Base-by-base conservation (phyloP, 64 coral and sea anemone genomes). In the Acropora yongei region DNA sequence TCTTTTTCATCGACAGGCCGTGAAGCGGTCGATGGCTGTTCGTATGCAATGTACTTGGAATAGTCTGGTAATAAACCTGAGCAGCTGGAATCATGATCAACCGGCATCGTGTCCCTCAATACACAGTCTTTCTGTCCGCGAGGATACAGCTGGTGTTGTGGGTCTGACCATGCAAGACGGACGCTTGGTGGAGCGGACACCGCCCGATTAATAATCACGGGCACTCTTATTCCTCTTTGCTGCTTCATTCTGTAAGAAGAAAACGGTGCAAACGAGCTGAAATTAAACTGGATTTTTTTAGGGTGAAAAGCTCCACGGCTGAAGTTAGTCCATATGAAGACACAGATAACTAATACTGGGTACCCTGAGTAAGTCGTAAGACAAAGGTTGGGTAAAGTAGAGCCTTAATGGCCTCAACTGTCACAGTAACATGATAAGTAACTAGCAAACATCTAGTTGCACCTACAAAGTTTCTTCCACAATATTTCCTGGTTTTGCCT, bases 161-260 rank as follows among this genome's bases (percentile, higher is more conserved):
- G 65, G 63, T 9, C 49, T 68, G 44, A 72, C 63, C 82, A 49
- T 72, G 82, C 18, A 19, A 71, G 45, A 85, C 6, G 2, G 65
- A 85, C 16, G 49, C 43, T 71, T 17, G 63, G 63, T 10, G 82
- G 82, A 69, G 82, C 65, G 46, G 82, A 30, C 58, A 71, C 8
- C 6, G 66, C 82, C n/a, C 82, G 42, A 19, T 49, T 41, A 3
- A 12, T 43, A 46, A 44, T 14, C 5, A 18, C 13, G 18, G 58
- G 14, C 17, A 13, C 18, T 20, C 65, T 71, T 1, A 71, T 41
- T 85, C 49, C 68, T 72, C 63, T 49, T 85, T 85, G 44, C 44
- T 10, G 45, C 69, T 6, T 17, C 82, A 85, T 30, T 49, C 82
- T 85, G 13, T 3, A 79, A 41, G 0, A 55, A 55, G 3, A 55